These are phyloP conservation scores for Ptilonorhynchus violaceus DNA, from an alignment of 2,113 vertebrate genomes.

Conservation along the genomic window DNA sequence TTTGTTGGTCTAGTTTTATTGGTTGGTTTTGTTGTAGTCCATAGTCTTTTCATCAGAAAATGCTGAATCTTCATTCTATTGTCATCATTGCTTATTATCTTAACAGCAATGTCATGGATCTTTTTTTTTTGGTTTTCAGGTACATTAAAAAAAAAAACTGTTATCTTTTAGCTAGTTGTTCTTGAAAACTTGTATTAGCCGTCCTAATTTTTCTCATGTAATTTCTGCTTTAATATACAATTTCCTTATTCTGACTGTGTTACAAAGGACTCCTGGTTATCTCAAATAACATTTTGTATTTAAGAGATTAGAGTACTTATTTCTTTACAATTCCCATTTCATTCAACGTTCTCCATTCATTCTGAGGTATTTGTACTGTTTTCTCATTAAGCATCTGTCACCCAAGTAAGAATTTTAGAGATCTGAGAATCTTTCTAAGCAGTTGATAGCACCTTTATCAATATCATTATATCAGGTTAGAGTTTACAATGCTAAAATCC, in stretches of 20 bases:
- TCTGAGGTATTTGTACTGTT: neutral
- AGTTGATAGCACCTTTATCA: neutral
- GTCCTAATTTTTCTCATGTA: neutral
- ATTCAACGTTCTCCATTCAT: neutral
- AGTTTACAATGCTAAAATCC: neutral
- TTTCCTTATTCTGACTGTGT: neutral
- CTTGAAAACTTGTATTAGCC: neutral
- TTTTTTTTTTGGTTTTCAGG: neutral
- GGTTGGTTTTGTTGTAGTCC: neutral
- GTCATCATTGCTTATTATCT: neutral
- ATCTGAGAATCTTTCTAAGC: neutral
- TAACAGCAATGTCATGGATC: neutral
- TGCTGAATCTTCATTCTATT: neutral
- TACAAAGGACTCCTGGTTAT: neutral
- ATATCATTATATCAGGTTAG: neutral
- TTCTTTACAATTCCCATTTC: neutral
- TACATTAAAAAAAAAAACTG: neutral
- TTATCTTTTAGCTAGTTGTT: neutral
- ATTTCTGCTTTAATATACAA: neutral
- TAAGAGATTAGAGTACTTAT: neutral
- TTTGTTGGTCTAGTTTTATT: neutral
- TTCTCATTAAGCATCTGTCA: neutral
- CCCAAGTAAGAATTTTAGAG: neutral
- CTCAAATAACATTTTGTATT: neutral
- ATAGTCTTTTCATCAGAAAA: neutral